phyloP scores from a whole-genome alignment of 2,888 invertebrate species.

The Neoascia interrupta region DNA sequence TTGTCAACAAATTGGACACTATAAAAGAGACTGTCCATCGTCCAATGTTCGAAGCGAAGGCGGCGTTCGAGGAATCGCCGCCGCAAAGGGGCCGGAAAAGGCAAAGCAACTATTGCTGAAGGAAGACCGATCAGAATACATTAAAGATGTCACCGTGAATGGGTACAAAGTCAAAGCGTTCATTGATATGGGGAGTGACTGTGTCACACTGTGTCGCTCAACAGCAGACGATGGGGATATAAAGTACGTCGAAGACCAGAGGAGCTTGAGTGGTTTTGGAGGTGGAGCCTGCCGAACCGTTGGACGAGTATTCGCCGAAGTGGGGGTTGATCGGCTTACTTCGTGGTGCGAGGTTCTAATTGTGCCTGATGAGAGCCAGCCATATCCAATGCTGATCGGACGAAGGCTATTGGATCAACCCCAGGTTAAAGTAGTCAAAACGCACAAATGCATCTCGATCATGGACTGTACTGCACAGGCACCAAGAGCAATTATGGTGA shows the following conservation, averaged over 20 bases:
- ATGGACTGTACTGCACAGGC: not conserved
- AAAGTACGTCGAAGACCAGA: not conserved
- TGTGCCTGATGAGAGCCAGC: constrained; percentile 7
- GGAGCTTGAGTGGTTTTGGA: constrained; percentile 2
- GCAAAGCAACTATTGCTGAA: not conserved
- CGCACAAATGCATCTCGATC: not conserved
- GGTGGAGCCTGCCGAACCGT: not conserved
- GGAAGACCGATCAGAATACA: not conserved
- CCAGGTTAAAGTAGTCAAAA: not conserved
- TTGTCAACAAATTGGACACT: constrained; percentile 9
- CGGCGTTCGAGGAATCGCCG: not conserved
- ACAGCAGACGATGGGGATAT: not conserved
- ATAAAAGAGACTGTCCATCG: not conserved
- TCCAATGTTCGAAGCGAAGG: not conserved
- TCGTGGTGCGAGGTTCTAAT: constrained; percentile 16
- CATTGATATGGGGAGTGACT: constrained; percentile 12
- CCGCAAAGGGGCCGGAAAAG: not conserved
- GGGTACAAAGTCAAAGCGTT: not conserved
- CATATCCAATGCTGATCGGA: constrained; percentile 10
- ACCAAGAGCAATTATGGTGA: too few relatives aligned
- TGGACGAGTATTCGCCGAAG: not conserved
- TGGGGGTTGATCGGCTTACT: not conserved
- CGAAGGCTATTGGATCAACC: not conserved
- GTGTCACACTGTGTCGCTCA: not conserved
- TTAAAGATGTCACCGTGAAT: not conserved